phyloP scores from a whole-genome alignment of 2,797 vertebrate genomes.

The Pangasius macronema region DNA sequence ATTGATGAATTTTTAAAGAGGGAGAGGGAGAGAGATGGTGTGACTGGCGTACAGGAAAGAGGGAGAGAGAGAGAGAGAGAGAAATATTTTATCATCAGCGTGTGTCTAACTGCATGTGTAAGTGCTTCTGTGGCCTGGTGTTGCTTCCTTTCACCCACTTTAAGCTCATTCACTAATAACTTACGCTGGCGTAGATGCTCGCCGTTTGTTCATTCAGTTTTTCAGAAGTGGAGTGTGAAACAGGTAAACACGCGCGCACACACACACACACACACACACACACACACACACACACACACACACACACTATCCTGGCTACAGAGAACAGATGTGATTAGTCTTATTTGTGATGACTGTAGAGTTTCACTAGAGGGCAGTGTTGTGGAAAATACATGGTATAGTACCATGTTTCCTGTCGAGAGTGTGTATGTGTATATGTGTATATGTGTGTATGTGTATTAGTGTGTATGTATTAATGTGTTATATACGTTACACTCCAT shows the following conservation, averaged over 20 bases:
- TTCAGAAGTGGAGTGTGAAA: not conserved
- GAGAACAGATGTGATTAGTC: conserved; percentile 14
- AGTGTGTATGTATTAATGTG: not conserved
- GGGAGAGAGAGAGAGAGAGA: not conserved
- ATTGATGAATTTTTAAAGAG: conserved; percentile 74
- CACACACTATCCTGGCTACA: not conserved
- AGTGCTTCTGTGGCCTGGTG: not conserved
- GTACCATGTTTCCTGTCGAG: not conserved
- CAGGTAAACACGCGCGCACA: not conserved
- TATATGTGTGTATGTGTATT: no score
- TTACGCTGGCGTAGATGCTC: not conserved
- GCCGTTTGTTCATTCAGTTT: not conserved
- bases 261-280: not conserved
- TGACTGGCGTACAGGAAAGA: not conserved
- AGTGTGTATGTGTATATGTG: no score
- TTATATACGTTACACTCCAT: not conserved
- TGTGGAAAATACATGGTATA: not conserved
- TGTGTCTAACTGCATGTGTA: not conserved
- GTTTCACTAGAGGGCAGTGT: conserved; percentile 48
- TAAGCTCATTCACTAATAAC: not conserved
- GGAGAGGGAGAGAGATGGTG: not conserved
- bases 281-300: not conserved
- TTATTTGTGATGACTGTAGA: not conserved
- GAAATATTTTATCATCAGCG: not conserved
- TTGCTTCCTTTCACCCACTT: not conserved